Base-by-base conservation (phyloP, 2,888 invertebrate genomes). In the Troides aeacus region DNA sequence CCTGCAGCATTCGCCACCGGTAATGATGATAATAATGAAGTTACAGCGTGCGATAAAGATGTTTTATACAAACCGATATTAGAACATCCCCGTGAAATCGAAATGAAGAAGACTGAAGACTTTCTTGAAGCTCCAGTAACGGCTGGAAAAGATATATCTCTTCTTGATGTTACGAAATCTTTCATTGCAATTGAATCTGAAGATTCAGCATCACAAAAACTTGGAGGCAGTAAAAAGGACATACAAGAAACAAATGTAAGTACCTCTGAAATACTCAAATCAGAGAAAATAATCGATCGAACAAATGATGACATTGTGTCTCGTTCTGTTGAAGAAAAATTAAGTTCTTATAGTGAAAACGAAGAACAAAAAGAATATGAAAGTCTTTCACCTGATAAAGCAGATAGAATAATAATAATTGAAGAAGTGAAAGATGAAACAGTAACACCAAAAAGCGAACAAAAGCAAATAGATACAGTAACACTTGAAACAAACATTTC, bases 131-230 rank as follows among this genome's bases (percentile, higher is more conserved):
- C 17, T 42, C 53, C 53, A 61, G 15, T 4, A 57, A 23, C 39
- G 39, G 17, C 56, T 15, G 2, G 15, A 50, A 60, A 68, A 23
- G 64, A 60, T 64, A 23, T 23, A 59, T 64, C 53, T 53, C 23
- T 64, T 23, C 62, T 76, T 17, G 80, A 83, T 71, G 72, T 79
- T 6, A 83, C 81, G 8, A 80, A 78, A 61, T 77, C 70, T 60
- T 75, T 85, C 7, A 79, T 85, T 30, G 79, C 72, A 18, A 81
- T 76, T 72, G 85, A 86, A 72, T 78, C 76, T 42, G 79, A 79
- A 10, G 79, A 86, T 58, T 81, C 82, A 3, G 60, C 70, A 23
- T 60, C 69, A 1, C 57, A 56, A 62, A 60, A 56, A n/a, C 39
- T 42, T 12, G 56, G 23, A 18, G 39, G 61, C 21, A 8, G 46